Evolutionary conservation across 1,140 invertebrate genomes (phyloP).

Genomic region (Venturia canescens): DNA sequence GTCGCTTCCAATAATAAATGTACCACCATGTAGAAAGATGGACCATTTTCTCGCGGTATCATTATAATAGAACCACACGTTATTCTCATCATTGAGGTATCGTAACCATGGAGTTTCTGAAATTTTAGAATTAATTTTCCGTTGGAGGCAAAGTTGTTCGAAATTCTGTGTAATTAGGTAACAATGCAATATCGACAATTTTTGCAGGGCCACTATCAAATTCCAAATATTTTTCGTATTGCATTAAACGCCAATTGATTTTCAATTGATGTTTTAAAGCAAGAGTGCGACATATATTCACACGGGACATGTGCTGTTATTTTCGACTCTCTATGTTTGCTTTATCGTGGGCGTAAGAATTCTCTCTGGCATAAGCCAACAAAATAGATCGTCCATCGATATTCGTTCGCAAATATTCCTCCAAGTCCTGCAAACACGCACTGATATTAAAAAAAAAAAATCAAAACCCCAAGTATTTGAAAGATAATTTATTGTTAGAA

Average conservation of each 20-base stretch:
- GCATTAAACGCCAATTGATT: constrained; percentile 50
- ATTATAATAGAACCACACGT: constrained; percentile 5
- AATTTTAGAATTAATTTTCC: neutral
- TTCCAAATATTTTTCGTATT: constrained; percentile 11
- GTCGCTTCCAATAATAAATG: constrained; percentile 13
- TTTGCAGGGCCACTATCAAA: neutral
- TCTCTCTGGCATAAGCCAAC: too few relatives aligned
- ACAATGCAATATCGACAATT: neutral
- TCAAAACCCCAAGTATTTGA: too few relatives aligned
- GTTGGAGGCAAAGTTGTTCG: neutral
- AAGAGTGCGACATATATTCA: constrained; percentile 43
- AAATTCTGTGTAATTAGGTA: neutral
- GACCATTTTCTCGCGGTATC: constrained; percentile 17
- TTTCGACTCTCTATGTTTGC: constrained; percentile 60
- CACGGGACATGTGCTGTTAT: constrained; percentile 38
- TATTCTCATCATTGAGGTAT: constrained; percentile 10
- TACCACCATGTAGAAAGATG: constrained; percentile 1
- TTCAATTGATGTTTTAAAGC: constrained; percentile 41
- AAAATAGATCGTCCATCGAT: too few relatives aligned
- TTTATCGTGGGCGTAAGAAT: constrained; percentile 36
- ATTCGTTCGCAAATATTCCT: too few relatives aligned
- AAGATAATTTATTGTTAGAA: too few relatives aligned
- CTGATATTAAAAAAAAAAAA: too few relatives aligned
- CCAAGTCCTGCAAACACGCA: too few relatives aligned
- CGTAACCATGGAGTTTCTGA: neutral